These are phyloP conservation scores for Sebastes taczanowskii DNA, from an alignment of 2,797 vertebrate genomes.

Conservation along the genomic window DNA sequence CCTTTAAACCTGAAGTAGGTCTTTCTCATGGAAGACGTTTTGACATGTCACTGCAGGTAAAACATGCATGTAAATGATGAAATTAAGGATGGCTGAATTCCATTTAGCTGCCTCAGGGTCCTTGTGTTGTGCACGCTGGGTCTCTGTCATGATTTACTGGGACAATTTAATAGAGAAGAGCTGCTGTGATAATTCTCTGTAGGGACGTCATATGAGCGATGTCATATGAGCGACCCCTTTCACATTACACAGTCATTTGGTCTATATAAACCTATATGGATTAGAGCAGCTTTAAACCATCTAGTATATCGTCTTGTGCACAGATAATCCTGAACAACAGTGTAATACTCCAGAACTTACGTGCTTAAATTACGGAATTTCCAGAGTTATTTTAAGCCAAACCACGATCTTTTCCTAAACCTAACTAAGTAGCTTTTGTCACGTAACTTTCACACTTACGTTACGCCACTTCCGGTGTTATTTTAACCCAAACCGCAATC, in stretches of 20 bases:
- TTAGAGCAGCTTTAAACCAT: neutral
- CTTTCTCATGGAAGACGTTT: neutral
- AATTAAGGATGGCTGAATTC: too few species aligned
- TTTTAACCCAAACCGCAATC: too few species aligned
- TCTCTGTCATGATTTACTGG: too few species aligned
- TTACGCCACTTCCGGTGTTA: too few species aligned
- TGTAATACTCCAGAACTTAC: neutral
- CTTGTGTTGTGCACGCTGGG: too few species aligned
- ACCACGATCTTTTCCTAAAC: too few species aligned
- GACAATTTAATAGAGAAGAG: neutral
- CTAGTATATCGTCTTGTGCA: neutral
- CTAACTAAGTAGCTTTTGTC: too few species aligned
- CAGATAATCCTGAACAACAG: neutral
- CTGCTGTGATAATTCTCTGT: neutral
- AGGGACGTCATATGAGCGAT: neutral
- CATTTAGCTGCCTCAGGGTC: too few species aligned
- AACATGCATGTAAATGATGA: neutral
- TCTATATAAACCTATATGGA: neutral
- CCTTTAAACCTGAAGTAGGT: neutral
- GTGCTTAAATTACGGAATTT: too few species aligned
- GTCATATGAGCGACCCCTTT: neutral
- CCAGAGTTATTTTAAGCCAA: too few species aligned
- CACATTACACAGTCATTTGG: neutral
- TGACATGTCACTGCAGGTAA: too few species aligned
- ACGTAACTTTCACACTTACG: too few species aligned